These are phyloP conservation scores for Agrotis exclamationis DNA, from an alignment of 2,888 invertebrate genomes.

Conservation along the genomic window DNA sequence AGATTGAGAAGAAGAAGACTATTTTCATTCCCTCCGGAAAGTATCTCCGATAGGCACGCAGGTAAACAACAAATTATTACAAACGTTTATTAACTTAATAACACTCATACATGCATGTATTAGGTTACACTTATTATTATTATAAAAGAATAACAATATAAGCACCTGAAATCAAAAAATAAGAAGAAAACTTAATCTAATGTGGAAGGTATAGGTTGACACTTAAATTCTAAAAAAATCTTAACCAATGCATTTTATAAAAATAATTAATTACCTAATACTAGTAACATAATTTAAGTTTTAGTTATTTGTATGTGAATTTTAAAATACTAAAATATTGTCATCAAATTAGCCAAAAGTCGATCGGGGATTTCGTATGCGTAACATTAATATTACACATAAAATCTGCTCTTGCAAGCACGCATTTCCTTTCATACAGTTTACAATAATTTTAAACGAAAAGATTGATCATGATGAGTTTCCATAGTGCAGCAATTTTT, in stretches of 20 bases:
- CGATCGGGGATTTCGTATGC: constrained; percentile 74
- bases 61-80: constrained; percentile 21
- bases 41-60: too few species aligned
- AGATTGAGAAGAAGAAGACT: too few species aligned
- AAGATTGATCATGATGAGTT: constrained; percentile 31
- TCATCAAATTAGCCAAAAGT: constrained; percentile 28
- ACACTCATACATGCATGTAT: constrained; percentile 76
- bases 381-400: constrained; percentile 78
- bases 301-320: too few species aligned
- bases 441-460: constrained; percentile 18
- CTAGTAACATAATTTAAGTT: neutral
- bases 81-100: constrained; percentile 56
- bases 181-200: constrained; percentile 38
- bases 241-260: constrained; percentile 12
- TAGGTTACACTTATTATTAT: constrained; percentile 84
- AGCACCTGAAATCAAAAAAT: constrained; percentile 65
- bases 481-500: constrained; percentile 17
- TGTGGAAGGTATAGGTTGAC: neutral
- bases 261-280: constrained; percentile 8
- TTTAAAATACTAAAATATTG: constrained; percentile 15
- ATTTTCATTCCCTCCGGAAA: too few species aligned
- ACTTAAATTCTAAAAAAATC: neutral
- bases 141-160: constrained; percentile 84
- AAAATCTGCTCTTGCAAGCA: constrained; percentile 70
- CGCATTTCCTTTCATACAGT: constrained; percentile 38